Evolutionary conservation across 1,140 invertebrate genomes (phyloP).

Genomic region (Tenebrio molitor): DNA sequence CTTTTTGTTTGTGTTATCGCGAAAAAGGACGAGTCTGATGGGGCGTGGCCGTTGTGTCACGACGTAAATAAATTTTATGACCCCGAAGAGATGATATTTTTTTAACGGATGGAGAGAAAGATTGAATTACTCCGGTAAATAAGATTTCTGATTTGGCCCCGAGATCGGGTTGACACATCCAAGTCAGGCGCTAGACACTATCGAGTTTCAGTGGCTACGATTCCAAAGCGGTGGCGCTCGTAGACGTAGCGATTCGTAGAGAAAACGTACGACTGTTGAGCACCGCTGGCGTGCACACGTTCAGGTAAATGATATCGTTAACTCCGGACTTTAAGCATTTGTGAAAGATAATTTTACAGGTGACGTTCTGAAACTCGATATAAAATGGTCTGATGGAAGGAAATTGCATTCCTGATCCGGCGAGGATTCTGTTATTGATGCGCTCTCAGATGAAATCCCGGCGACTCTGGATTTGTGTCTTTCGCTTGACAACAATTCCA

Average conservation of each 20-base stretch:
- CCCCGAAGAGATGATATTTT: too few species aligned
- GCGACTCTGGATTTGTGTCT: too few species aligned
- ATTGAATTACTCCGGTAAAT: constrained; percentile 1
- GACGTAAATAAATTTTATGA: too few species aligned
- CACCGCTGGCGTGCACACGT: too few species aligned
- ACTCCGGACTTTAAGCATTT: neutral
- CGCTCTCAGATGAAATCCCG: too few species aligned
- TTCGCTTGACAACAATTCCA: too few species aligned
- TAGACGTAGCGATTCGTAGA: neutral
- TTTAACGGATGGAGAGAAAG: too few species aligned
- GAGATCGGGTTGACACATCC: constrained; percentile 7
- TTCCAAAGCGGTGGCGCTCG: constrained; percentile 1
- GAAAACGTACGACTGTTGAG: constrained; percentile 10
- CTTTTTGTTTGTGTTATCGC: too few species aligned
- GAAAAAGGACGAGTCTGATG: too few species aligned
- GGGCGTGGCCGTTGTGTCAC: too few species aligned
- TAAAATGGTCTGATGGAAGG: neutral
- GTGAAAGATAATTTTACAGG: constrained; percentile 19
- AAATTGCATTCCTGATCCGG: neutral
- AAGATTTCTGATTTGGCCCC: neutral
- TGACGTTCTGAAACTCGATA: constrained; percentile 4
- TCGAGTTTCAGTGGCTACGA: constrained; percentile 7
- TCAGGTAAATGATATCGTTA: constrained; percentile 9
- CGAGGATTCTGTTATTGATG: too few species aligned
- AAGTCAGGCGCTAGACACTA: constrained; percentile 5